A percentile compares a stretch with the other conserved stretches of the same genome.
Conservation (phyloP, 2,888 invertebrate species). For the Brachypalpus laphriformis region DNA sequence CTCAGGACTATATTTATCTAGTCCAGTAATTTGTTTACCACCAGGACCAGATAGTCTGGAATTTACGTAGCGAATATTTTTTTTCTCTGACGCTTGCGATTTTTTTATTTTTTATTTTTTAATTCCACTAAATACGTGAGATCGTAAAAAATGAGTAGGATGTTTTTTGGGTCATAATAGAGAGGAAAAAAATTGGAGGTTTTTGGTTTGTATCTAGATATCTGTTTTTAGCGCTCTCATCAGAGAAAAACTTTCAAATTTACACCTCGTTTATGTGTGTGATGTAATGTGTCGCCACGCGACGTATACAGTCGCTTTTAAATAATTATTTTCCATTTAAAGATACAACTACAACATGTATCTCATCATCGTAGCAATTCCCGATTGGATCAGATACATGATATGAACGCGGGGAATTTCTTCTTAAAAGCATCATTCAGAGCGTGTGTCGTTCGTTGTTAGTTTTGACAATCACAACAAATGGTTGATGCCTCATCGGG, state of each 20-base stretch:
- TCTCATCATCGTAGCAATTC: not conserved
- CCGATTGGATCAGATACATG: not conserved
- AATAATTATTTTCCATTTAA: conserved; percentile 8
- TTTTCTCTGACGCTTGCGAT: conserved; percentile 13
- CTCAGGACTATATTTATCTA: conserved; percentile 44
- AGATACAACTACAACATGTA: not conserved
- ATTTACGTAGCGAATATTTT: not conserved
- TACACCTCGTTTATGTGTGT: not conserved
- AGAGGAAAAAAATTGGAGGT: not conserved
- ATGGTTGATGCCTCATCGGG: conserved; percentile 20
- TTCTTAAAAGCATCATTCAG: conserved; percentile 20
- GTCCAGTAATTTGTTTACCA: conserved; percentile 45
- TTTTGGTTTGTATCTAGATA: not conserved
- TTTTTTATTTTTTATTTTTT: conserved; percentile 2
- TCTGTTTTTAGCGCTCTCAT: not conserved
- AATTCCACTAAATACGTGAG: conserved; percentile 1
- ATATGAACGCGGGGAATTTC: too few relatives aligned
- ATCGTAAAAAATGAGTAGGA: conserved; percentile 8
- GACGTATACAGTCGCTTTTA: not conserved
- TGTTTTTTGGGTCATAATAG: conserved; percentile 13
- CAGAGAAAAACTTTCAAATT: conserved; percentile 8
- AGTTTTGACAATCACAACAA: conserved; percentile 26
- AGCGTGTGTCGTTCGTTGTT: conserved; percentile 27
- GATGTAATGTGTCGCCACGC: conserved; percentile 4
- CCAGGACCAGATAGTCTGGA: conserved; percentile 21